Evolutionary conservation across 2,113 vertebrate species (phyloP).

Genomic region (Fulmarus glacialis): DNA sequence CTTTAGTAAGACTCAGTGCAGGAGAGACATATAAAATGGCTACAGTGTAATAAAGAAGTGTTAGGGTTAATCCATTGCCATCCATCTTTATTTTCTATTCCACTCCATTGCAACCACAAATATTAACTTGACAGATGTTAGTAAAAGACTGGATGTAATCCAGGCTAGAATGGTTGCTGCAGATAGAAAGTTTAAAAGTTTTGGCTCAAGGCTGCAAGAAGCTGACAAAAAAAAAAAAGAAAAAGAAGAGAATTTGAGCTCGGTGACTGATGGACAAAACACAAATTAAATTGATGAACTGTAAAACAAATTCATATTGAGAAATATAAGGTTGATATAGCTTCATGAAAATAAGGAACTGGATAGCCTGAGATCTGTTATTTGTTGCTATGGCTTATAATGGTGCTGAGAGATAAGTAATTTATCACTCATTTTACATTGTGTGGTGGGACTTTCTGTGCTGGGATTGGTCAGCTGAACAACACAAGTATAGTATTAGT

Average conservation of each 20-base stretch:
- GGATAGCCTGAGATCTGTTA: not conserved
- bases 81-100: slow-evolving; percentile 66
- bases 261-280: not conserved
- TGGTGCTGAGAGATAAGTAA: slow-evolving; percentile 3
- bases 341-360: not conserved
- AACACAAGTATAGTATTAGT: not conserved
- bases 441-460: not conserved
- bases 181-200: slow-evolving; percentile 40
- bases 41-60: slow-evolving; percentile 25
- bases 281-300: slow-evolving; percentile 5
- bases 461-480: not conserved
- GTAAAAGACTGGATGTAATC: slow-evolving; percentile 46
- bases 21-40: slow-evolving; percentile 14
- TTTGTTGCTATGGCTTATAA: slow-evolving; percentile 17
- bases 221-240: not conserved
- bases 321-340: not conserved
- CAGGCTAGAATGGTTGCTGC: slow-evolving; percentile 29
- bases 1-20: not conserved
- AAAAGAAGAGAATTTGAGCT: not conserved
- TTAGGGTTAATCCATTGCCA: slow-evolving; percentile 61
- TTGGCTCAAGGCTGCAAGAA: slow-evolving; percentile 40
- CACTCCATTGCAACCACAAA: slow-evolving; percentile 45
- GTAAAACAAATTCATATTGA: slow-evolving; percentile 6
- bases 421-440: slow-evolving; percentile 11
- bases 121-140: slow-evolving; percentile 68